These are phyloP conservation scores for Apus apus DNA, from an alignment of 2,113 vertebrate species.

Conservation along the genomic window DNA sequence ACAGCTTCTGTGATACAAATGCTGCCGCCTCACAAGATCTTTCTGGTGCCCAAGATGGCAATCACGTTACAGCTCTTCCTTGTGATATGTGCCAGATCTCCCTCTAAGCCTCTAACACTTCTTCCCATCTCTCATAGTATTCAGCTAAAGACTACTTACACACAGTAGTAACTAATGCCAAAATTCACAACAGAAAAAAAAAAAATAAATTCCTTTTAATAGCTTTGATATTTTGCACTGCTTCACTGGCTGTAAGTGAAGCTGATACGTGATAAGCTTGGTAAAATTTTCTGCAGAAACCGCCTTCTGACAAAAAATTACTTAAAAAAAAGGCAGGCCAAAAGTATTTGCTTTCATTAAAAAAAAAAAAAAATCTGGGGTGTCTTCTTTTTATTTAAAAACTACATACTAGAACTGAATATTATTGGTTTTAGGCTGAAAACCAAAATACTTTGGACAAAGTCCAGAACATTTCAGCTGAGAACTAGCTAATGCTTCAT, in stretches of 20 bases:
- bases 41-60: background rate
- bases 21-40: background rate
- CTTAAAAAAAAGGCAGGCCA: background rate
- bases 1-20: background rate
- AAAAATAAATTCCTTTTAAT: background rate
- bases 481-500: slow-evolving; percentile 60
- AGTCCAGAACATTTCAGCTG: slow-evolving; percentile 53
- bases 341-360: background rate
- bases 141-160: background rate
- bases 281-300: background rate
- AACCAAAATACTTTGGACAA: background rate
- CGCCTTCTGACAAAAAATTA: background rate
- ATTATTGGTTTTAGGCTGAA: slow-evolving; percentile 20
- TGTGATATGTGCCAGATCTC: background rate
- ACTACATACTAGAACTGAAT: background rate
- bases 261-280: background rate
- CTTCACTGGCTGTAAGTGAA: background rate
- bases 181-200: background rate
- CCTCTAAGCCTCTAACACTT: background rate
- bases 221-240: background rate
- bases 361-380: rapidly evolving
- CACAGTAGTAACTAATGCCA: background rate
- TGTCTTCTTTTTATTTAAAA: slow-evolving; percentile 17
- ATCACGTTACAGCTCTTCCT: background rate
- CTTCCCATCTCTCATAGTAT: background rate